Conservation (phyloP, 2,888 invertebrate genomes). For the Pilophorus perplexus region DNA sequence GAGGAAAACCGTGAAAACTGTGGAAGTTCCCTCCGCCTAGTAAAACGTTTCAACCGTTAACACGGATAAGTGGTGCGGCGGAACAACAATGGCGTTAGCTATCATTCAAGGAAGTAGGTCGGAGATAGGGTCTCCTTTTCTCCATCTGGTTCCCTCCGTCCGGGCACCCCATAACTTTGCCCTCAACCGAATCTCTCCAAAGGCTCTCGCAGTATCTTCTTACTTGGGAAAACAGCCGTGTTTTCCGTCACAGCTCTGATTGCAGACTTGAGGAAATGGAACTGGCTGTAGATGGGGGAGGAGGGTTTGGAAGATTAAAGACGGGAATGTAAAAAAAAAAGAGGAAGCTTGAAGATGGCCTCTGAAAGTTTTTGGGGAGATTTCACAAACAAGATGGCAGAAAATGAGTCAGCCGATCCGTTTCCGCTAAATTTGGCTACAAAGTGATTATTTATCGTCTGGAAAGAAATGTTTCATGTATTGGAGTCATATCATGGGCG, state of each 20-base stretch:
- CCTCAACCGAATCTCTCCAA: too few relatives aligned
- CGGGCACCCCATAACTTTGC: neutral
- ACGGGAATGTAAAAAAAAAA: conserved; percentile 14
- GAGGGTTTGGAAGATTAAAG: neutral
- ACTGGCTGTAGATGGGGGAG: neutral
- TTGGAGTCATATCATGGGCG: too few relatives aligned
- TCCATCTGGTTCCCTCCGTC: conserved; percentile 26
- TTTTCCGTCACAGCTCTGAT: neutral
- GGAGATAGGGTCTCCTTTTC: conserved; percentile 24
- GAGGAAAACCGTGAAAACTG: conserved; percentile 12
- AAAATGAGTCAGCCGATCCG: too few relatives aligned
- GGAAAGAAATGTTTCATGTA: too few relatives aligned
- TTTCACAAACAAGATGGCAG: too few relatives aligned
- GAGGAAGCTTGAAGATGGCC: conserved; percentile 10
- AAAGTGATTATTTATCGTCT: too few relatives aligned
- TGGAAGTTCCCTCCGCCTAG: conserved; percentile 13
- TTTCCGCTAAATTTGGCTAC: too few relatives aligned
- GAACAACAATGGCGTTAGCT: conserved; percentile 32
- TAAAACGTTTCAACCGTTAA: conserved; percentile 36
- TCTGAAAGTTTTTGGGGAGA: too few relatives aligned
- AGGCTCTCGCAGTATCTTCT: conserved; percentile 17
- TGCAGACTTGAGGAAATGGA: neutral
- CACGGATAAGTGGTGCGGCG: conserved; percentile 33
- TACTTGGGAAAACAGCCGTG: conserved; percentile 20
- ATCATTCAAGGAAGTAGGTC: conserved; percentile 36